These are phyloP conservation scores for Anoplius nigerrimus DNA, from an alignment of 2,888 invertebrate species.

Conservation along the genomic window DNA sequence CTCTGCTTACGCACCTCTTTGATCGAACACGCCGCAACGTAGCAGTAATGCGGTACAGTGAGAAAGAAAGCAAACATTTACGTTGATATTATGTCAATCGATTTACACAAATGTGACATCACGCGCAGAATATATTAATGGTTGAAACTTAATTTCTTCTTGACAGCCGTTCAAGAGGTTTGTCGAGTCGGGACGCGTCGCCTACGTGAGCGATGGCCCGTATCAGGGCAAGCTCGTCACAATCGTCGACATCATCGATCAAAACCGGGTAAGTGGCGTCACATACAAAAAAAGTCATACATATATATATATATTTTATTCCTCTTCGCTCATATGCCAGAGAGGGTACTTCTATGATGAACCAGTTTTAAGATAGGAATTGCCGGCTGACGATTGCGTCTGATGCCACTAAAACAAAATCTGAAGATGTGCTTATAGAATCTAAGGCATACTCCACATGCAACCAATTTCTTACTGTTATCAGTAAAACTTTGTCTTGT, in stretches of 20 bases:
- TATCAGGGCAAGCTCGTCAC: slow-evolving; percentile 93
- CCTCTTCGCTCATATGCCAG: too few species aligned
- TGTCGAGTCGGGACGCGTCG: slow-evolving; percentile 98
- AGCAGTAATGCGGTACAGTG: not conserved
- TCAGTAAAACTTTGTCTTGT: slow-evolving; percentile 2
- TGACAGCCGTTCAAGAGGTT: slow-evolving; percentile 91
- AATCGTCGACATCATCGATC: slow-evolving; percentile 98
- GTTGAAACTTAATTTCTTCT: slow-evolving; percentile 10
- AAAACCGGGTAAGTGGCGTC: slow-evolving; percentile 83
- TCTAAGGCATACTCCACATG: too few species aligned
- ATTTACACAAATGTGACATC: too few species aligned
- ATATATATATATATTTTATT: slow-evolving; percentile 49
- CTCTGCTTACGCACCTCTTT: not conserved
- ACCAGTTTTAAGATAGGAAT: slow-evolving; percentile 82
- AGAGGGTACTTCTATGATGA: slow-evolving; percentile 76
- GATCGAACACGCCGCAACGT: not conserved
- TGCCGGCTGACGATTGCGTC: slow-evolving; percentile 81
- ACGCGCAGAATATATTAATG: too few species aligned
- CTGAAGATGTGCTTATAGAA: not conserved
- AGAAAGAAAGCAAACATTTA: not conserved
- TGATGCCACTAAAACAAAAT: slow-evolving; percentile 76
- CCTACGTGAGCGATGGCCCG: slow-evolving; percentile 93
- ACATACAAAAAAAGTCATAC: not conserved
- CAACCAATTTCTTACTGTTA: not conserved
- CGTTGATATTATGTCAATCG: too few species aligned